These are phyloP conservation scores for Lepidothrix coronata DNA, from an alignment of 2,113 vertebrate species.

Conservation along the genomic window DNA sequence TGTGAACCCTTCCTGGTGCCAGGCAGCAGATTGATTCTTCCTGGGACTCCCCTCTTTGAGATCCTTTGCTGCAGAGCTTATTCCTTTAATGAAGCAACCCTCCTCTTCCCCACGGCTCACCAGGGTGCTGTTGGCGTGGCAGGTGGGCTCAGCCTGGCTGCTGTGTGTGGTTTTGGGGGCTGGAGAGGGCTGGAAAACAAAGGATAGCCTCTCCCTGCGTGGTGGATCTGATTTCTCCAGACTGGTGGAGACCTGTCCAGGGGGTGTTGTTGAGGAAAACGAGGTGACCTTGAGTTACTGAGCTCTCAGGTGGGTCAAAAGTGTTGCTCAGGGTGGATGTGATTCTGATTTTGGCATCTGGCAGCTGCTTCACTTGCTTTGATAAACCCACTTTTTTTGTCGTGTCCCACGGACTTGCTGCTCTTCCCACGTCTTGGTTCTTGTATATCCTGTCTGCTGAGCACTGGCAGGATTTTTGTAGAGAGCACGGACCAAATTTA, in stretches of 20 bases:
- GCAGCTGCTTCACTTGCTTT: neutral
- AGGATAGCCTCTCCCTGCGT: fast-evolving
- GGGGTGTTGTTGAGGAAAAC: neutral
- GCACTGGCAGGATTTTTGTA: neutral
- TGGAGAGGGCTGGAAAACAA: neutral
- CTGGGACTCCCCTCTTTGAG: neutral
- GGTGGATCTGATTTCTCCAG: neutral
- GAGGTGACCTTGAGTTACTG: neutral
- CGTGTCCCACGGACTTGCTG: neutral
- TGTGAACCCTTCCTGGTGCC: neutral
- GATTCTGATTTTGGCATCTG: neutral
- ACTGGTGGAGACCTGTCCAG: neutral
- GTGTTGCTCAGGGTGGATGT: neutral
- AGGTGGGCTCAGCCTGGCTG: neutral
- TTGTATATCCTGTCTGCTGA: fast-evolving
- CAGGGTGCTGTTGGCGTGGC: neutral
- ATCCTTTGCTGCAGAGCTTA: neutral
- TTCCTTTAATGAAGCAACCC: neutral
- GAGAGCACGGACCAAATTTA: neutral
- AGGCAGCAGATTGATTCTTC: neutral
- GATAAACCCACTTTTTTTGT: neutral
- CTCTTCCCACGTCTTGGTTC: neutral
- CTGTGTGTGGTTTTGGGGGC: neutral
- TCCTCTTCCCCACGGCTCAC: neutral
- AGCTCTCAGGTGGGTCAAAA: neutral